Percentiles rank a stretch among this genome's conserved stretches.
These are phyloP conservation scores for Euura saliciscinereae DNA, from an alignment of 1,140 invertebrate species.

Conservation along the genomic window DNA sequence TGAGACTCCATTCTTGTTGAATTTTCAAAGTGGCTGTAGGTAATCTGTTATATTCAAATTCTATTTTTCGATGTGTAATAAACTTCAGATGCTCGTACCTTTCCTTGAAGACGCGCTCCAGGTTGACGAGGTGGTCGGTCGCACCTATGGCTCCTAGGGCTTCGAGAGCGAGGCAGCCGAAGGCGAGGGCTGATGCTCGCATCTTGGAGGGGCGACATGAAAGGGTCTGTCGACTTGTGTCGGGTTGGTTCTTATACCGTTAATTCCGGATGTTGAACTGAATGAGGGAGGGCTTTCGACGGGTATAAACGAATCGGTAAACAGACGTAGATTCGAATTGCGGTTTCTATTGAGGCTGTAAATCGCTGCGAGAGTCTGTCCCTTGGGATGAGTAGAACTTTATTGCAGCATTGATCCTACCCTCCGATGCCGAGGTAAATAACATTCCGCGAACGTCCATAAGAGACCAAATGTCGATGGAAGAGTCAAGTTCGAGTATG, in stretches of 20 bases:
- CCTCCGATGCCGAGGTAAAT: too few species aligned
- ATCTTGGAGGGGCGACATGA: neutral
- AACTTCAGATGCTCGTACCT: slow-evolving; percentile 38
- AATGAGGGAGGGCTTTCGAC: neutral
- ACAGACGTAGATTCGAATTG: neutral
- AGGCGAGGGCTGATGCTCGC: neutral
- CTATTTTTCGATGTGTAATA: too few species aligned
- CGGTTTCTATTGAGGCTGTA: neutral
- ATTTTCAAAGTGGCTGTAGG: too few species aligned
- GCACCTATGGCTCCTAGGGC: neutral
- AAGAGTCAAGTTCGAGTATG: too few species aligned
- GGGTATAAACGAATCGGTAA: neutral
- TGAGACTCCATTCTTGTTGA: too few species aligned
- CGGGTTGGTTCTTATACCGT: neutral
- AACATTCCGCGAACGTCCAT: too few species aligned
- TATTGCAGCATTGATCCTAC: too few species aligned
- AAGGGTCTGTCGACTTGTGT: neutral
- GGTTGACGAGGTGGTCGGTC: slow-evolving; percentile 3
- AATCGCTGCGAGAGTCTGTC: neutral
- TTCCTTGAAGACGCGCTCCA: slow-evolving; percentile 53
- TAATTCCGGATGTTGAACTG: neutral
- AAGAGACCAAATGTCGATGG: too few species aligned
- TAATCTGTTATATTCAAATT: too few species aligned
- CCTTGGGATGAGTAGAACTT: too few species aligned
- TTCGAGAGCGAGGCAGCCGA: neutral